Evolutionary conservation across 2,888 invertebrate genomes (phyloP), one percentile per base, ranked within the genome.

Genomic region (Melanophora roralis): DNA sequence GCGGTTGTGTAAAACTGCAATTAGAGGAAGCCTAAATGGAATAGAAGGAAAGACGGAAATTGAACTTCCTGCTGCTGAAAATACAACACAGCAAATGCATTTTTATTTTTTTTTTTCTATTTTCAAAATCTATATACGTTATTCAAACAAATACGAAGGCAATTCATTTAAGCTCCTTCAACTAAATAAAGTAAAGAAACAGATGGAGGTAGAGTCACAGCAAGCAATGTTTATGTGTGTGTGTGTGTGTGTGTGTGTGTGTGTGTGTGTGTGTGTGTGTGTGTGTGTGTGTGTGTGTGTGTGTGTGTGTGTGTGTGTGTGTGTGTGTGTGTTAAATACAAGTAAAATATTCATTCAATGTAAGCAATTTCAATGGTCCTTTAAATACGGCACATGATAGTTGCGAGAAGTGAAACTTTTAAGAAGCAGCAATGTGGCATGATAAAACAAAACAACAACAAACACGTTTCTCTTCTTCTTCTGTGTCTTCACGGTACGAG

Each of bases 11-110:
- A 67, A 78, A 78, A 74, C 67, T 78, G 67, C 78, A 74, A 81
- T 81, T 81, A 81, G 69, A 75, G 77, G 76, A 78, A 78, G 75
- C 71, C 75, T 57, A 78, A 81, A 81, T 77, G 78, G 78, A 78
- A 77, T 64, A 64, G 78, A 62, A 75, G 78, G 75, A 74, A 78
- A 34, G 65, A 64, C 74, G 81, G 77, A 81, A 78, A 81, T 78
- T 74, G 81, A 80, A 80, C 80, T 80, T 80, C 80, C 80, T 72
- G 80, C 76, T 51, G 62, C 21, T 34, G 45, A 36, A 59, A 68
- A 60, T 60, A 65, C 62, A 72, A 57, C 65, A 76, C 43, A 57
- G 72, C 72, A 76, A 80, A 72, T 80, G 72, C 75, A 80, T 68
- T 80, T 76, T 68, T 47, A 74, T 34, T 69, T 77, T 53, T 67